Base-by-base conservation (phyloP, 2,113 vertebrate genomes). In the Zosterops pallidus region DNA sequence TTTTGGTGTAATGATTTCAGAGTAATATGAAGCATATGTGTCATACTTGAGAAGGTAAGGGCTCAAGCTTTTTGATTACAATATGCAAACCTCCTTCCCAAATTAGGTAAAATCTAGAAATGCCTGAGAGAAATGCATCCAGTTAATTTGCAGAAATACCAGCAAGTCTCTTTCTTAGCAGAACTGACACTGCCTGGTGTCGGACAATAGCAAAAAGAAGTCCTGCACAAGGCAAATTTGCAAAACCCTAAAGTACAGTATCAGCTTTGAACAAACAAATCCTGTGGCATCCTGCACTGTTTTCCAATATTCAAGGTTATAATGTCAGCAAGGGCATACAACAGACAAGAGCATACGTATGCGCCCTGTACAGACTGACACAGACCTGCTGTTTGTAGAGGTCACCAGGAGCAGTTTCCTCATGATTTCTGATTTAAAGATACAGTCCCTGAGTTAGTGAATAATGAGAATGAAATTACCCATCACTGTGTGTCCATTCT, bases 281-380 rank as follows among this genome's bases (percentile, higher is more conserved):
- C 25, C 19, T 28, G n/a, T 67, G 42, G 20, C 14, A 65, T 22
- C 12, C 55, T 80, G 11, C 23, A 33, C 7, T 3, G 5, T 60
- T 81, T 74, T 57, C 35, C 33, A 70, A 28, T 20, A 56, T 55
- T 68, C 29, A 25, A 42, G 14, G 6, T 26, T 75, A 14, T 29
- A 55, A 18, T 25, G 6, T 67, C 7, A 11, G 13, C 6, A 9
- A 23, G 2, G 2, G 2, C 6, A 14, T 57, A 29, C 4, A 67
- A 50, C 8, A 53, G 37, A 15, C 9, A 52, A 72, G 5, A 18
- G 8, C 41, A 12, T 25, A 26, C 0, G 0, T 44, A 10, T 53
- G 9, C 41, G 29, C 65, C 46, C 29, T 83, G 71, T 5, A 3
- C 23, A 70, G 52, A 26, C 31, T 64, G 72, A 47, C 25, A 52